Base-by-base conservation (phyloP, 2,888 invertebrate species). In the Mythimna loreyi region DNA sequence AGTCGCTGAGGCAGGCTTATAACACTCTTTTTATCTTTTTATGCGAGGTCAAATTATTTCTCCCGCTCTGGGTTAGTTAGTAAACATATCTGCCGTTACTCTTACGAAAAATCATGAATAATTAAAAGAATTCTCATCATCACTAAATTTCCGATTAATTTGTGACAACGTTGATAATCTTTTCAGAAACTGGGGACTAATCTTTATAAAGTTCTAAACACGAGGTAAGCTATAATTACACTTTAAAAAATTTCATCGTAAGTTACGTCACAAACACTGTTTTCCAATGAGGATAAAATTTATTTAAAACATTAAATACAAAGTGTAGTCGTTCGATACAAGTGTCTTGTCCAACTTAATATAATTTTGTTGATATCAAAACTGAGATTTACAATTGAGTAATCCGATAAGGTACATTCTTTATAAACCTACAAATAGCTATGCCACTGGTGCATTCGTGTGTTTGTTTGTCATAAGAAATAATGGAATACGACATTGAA, bases 391-490 rank as follows among this genome's bases (percentile, higher is more conserved):
- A n/a, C 19, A 47, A 33, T 55, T 61, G 33, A 9, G 11, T 62
- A 53, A 68, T 75, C 57, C 19, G 81, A 75, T 77, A 80, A 59
- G 55, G 40, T 0, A 30, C 13, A 47, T 0, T 50, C 19, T 30
- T 11, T n/a, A n/a, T 19, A 55, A 21, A 25, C 36, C 6, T 63
- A 52, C 25, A 21, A 21, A 36, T 36, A 33, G 33, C 28, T 52
- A 30, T n/a, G 36, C 8, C 3, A 58, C 70, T 52, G 64, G 65
- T 76, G 64, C 76, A 75, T 43, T 69, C 19, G 62, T 81, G 43
- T 65, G 70, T 60, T 60, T 66, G 77, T 81, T 69, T 30, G 53
- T 62, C 45, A 53, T 21, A 21, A 11, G 13, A 45, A 36, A 52
- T 45, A 30, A 33, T 47, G n/a, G 16, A 16, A 19, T 13, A n/a